phyloP scores from a whole-genome alignment of 2,797 vertebrate species.

The Lophotriccus pileatus region DNA sequence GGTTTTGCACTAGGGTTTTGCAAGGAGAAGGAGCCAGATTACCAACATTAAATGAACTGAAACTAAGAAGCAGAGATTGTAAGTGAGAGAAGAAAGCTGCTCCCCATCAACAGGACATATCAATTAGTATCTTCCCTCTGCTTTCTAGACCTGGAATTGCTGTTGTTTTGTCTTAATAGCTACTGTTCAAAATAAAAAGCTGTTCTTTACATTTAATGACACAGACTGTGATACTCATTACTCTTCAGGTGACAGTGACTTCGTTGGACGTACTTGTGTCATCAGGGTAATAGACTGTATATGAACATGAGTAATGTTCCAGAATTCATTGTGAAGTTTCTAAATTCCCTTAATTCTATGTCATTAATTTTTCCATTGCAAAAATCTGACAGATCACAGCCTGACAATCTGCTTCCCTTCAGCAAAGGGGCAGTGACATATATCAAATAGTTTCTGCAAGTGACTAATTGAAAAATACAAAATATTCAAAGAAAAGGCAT shows the following conservation, averaged over 20 bases:
- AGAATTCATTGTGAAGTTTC: background rate
- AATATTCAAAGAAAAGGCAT: background rate
- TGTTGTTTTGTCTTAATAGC: background rate
- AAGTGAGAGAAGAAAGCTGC: background rate
- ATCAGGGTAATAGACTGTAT: background rate
- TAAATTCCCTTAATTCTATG: background rate
- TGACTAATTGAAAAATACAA: background rate
- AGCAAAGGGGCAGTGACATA: background rate
- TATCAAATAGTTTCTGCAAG: background rate
- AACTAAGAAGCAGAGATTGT: background rate
- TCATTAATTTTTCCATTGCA: background rate
- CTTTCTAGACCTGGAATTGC: background rate
- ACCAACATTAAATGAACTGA: background rate
- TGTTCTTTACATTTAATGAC: background rate
- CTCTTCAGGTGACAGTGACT: background rate
- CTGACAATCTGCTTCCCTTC: background rate
- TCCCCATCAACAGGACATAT: background rate
- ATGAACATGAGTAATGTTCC: background rate
- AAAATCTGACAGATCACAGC: background rate
- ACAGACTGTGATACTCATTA: background rate
- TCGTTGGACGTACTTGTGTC: background rate
- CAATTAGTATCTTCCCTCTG: background rate
- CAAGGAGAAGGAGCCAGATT: background rate
- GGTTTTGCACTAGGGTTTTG: background rate
- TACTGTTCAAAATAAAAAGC: background rate